A percentile compares a stretch with the other conserved stretches of the same genome.
Evolutionary conservation across 2,113 vertebrate species (phyloP).

Genomic region (Catharus minimus): DNA sequence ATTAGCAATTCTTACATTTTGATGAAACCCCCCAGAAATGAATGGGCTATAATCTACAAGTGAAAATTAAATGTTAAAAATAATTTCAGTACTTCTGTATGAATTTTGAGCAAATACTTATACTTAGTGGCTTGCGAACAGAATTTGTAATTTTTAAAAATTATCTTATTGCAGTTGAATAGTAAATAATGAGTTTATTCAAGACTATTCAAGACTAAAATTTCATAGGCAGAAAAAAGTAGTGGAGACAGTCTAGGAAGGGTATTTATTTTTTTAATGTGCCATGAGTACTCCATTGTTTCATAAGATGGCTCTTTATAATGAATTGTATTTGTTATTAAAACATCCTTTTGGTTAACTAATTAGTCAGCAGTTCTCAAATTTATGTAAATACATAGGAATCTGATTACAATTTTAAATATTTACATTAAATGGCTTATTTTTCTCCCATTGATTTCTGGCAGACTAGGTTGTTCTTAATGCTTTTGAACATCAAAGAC

Average conservation of each 20-base stretch:
- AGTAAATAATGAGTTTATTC: not conserved
- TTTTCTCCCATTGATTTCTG: not conserved
- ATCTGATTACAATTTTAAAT: not conserved
- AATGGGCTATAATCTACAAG: not conserved
- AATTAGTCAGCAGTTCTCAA: not conserved
- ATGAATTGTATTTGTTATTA: not conserved
- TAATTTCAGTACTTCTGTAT: not conserved
- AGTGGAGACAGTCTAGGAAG: not conserved
- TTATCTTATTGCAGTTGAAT: not conserved
- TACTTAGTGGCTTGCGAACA: not conserved
- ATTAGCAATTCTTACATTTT: not conserved
- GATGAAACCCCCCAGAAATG: not conserved
- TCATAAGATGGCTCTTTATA: not conserved
- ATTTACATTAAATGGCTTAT: not conserved
- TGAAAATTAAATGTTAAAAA: not conserved
- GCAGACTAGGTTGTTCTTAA: not conserved
- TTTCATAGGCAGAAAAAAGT: not conserved
- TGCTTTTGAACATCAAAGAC: not conserved
- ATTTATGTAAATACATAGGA: not conserved
- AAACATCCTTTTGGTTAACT: not conserved
- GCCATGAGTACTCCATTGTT: accelerated
- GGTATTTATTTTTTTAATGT: not conserved
- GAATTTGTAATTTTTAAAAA: not conserved
- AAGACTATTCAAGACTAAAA: not conserved
- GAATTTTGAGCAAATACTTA: not conserved